Evolutionary conservation across 2,888 invertebrate species (phyloP).

Genomic region (Andrena trimmerana): DNA sequence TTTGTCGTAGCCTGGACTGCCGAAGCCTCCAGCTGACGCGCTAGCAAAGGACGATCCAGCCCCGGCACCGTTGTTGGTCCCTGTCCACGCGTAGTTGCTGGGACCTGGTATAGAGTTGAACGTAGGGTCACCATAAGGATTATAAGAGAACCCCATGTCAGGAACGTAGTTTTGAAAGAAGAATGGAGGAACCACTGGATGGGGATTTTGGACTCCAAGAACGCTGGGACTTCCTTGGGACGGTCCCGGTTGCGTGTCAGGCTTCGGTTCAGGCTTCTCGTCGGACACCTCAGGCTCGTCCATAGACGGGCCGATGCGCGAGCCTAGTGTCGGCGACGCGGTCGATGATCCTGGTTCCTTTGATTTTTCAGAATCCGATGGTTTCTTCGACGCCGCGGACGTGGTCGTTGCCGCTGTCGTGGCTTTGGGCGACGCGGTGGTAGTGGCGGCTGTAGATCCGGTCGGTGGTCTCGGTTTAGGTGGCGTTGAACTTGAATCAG

Average conservation of each 20-base stretch:
- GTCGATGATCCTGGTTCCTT: not conserved
- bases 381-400: slow-evolving; percentile 17
- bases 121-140: slow-evolving; percentile 18
- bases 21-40: slow-evolving; percentile 46
- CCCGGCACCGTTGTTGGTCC: slow-evolving; percentile 41
- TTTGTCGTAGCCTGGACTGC: not conserved
- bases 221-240: not conserved
- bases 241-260: slow-evolving; percentile 1
- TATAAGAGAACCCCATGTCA: not conserved
- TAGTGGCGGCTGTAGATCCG: not conserved
- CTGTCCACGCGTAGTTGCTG: slow-evolving; percentile 42
- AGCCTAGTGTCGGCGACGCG: not conserved
- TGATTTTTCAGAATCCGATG: not conserved
- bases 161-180: slow-evolving; percentile 11
- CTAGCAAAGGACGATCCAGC: slow-evolving; percentile 42
- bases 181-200: not conserved
- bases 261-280: not conserved
- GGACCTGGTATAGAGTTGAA: slow-evolving; percentile 26
- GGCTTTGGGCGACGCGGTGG: not conserved
- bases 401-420: not conserved
- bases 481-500: not conserved
- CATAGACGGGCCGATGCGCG: slow-evolving; percentile 22
- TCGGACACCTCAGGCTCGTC: not conserved
- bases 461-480: slow-evolving; percentile 11
- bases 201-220: not conserved